These are phyloP conservation scores for Hypomecis atomaria DNA, from an alignment of 2,888 invertebrate species.

Conservation along the genomic window DNA sequence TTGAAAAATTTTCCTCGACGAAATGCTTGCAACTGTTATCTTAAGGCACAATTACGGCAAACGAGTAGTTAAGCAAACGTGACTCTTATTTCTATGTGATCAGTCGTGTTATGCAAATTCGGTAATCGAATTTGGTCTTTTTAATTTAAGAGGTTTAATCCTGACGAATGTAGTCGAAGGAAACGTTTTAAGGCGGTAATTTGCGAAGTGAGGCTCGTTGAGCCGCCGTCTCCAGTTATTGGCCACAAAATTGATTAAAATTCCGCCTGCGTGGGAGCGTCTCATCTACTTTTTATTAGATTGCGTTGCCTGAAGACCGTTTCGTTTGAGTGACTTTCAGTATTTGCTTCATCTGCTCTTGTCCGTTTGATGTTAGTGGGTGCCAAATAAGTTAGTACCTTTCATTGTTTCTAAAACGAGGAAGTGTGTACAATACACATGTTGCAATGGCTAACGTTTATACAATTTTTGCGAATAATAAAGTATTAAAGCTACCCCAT, in stretches of 20 bases:
- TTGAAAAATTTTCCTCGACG: slow-evolving; percentile 39
- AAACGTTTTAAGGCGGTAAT: slow-evolving; percentile 71
- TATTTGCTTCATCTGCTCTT: slow-evolving; percentile 48
- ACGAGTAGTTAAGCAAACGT: slow-evolving; percentile 32
- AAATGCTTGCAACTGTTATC: slow-evolving; percentile 45
- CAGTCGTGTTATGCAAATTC: slow-evolving; percentile 58
- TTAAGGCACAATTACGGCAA: slow-evolving; percentile 44
- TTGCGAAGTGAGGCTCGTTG: slow-evolving; percentile 66
- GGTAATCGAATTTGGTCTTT: slow-evolving; percentile 46
- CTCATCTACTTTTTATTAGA: slow-evolving; percentile 73
- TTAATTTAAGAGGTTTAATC: slow-evolving; percentile 61
- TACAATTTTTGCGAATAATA: too few species aligned
- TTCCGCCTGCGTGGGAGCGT: slow-evolving; percentile 72
- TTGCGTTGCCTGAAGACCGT: slow-evolving; percentile 60
- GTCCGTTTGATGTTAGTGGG: slow-evolving; percentile 50
- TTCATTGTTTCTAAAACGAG: too few species aligned
- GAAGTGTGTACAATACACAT: too few species aligned
- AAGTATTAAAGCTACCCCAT: too few species aligned
- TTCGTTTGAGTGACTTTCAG: slow-evolving; percentile 56
- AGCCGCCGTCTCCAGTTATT: slow-evolving; percentile 65
- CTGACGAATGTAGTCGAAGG: slow-evolving; percentile 64
- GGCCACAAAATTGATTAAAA: slow-evolving; percentile 81
- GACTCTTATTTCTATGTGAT: slow-evolving; percentile 41
- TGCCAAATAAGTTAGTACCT: slow-evolving; percentile 42
- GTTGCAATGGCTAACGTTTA: too few species aligned